phyloP scores from a whole-genome alignment of 1,140 invertebrate species.

The Pygmarrhopalites habei region DNA sequence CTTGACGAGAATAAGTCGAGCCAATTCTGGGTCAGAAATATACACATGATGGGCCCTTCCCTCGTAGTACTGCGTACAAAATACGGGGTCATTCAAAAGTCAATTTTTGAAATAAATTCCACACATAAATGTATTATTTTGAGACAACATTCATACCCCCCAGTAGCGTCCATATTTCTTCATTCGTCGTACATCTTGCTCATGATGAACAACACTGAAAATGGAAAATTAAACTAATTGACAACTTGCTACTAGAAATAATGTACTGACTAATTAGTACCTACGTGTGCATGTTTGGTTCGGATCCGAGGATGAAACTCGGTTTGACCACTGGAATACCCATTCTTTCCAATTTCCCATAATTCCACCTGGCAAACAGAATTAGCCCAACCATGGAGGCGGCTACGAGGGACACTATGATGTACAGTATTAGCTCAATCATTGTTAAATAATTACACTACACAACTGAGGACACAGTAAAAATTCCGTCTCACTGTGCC shows the following conservation, averaged over 20 bases:
- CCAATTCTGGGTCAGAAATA: constrained; percentile 17
- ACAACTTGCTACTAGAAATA: no score
- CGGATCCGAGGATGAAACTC: constrained; percentile 8
- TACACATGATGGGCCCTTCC: constrained; percentile 7
- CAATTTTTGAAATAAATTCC: neutral
- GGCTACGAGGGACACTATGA: neutral
- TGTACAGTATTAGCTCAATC: no score
- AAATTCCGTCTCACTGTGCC: no score
- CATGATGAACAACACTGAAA: constrained; percentile 15
- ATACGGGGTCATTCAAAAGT: neutral
- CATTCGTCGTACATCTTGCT: constrained; percentile 9
- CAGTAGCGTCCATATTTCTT: constrained; percentile 13
- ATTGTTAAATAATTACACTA: no score
- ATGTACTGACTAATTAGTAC: no score
- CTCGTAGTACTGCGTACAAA: constrained; percentile 1
- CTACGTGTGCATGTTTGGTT: constrained; percentile 15
- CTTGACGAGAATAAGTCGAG: constrained; percentile 15
- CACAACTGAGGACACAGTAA: no score
- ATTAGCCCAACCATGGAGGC: neutral
- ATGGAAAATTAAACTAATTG: no score
- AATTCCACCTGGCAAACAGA: constrained; percentile 22
- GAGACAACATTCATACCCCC: constrained; percentile 7
- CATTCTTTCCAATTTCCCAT: constrained; percentile 17
- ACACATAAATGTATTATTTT: neutral
- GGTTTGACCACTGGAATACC: constrained; percentile 21